Percentiles rank a stretch among this genome's conserved stretches.
phyloP scores from a whole-genome alignment of 2,113 vertebrate genomes.

The Lucifuga dentata region DNA sequence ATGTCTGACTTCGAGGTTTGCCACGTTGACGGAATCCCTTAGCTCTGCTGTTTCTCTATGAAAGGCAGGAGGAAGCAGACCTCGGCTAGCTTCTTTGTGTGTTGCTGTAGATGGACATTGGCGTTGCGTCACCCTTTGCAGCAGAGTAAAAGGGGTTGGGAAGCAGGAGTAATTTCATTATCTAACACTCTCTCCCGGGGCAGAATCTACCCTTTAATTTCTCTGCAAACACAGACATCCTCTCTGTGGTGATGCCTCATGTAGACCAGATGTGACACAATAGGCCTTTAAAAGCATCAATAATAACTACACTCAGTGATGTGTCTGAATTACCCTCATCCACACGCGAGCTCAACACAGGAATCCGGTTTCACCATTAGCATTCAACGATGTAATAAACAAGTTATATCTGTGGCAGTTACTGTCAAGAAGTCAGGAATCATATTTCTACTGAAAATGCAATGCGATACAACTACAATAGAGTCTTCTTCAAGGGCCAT shows the following conservation, averaged over 20 bases:
- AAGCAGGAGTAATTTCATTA: conserved; percentile 66
- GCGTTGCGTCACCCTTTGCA: conserved; percentile 56
- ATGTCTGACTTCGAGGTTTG: conserved; percentile 55
- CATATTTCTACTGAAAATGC: conserved; percentile 26
- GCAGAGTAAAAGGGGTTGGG: conserved; percentile 29
- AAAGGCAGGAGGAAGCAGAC: conserved; percentile 53
- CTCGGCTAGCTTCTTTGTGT: conserved; percentile 24
- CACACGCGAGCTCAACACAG: neutral
- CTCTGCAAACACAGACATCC: conserved; percentile 8
- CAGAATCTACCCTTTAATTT: conserved; percentile 46
- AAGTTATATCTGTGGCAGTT: neutral
- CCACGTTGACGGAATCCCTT: conserved; percentile 75
- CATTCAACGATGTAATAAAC: conserved; percentile 20
- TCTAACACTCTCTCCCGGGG: conserved; percentile 24
- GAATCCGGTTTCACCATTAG: conserved; percentile 4
- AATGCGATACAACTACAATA: conserved; percentile 17
- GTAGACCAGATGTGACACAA: conserved; percentile 53
- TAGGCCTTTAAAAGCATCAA: conserved; percentile 33
- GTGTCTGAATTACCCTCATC: conserved; percentile 20
- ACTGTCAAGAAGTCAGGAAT: conserved; percentile 17
- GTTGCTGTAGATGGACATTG: conserved; percentile 37
- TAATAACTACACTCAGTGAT: conserved; percentile 32
- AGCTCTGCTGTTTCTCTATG: conserved; percentile 31
- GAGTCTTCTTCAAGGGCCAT: conserved; percentile 8
- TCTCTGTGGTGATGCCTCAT: conserved; percentile 36